Conservation (phyloP, 2,888 invertebrate species). For the Drosophila leonis region DNA sequence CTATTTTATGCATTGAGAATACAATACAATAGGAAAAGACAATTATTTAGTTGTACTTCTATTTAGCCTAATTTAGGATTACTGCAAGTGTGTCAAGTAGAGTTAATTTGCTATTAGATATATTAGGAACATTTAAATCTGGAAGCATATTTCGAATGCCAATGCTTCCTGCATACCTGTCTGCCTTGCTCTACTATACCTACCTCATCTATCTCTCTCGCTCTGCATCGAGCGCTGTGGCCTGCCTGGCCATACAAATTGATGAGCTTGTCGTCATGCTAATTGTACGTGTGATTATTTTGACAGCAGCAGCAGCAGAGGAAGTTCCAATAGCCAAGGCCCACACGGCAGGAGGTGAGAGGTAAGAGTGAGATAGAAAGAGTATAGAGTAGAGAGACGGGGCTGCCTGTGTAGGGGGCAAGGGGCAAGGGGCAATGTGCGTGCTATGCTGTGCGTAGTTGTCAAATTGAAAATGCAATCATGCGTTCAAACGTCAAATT, state of each 20-base stretch:
- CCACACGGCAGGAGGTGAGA: constrained; percentile 35
- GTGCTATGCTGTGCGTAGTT: constrained; percentile 54
- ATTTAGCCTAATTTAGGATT: neutral
- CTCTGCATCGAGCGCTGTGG: neutral
- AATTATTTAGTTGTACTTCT: neutral
- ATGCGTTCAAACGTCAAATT: constrained; percentile 83
- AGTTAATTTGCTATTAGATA: neutral
- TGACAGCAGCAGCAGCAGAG: constrained; percentile 71
- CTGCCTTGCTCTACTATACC: neutral
- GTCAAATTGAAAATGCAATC: constrained; percentile 82
- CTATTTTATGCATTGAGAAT: no score
- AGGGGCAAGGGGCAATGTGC: constrained; percentile 30
- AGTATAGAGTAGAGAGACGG: neutral
- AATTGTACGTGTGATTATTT: constrained; percentile 83
- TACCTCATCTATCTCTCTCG: neutral
- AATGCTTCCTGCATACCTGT: constrained; percentile 29
- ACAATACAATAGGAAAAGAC: no score
- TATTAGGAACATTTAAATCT: constrained; percentile 6
- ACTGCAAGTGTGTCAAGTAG: neutral
- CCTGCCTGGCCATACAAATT: constrained; percentile 58
- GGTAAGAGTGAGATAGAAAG: neutral
- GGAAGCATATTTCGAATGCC: constrained; percentile 22
- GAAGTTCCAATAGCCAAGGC: constrained; percentile 48
- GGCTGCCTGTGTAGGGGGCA: neutral
- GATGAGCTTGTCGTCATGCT: constrained; percentile 79